Base-by-base conservation (phyloP, 2,888 invertebrate genomes). In the Tiliacea aurago region DNA sequence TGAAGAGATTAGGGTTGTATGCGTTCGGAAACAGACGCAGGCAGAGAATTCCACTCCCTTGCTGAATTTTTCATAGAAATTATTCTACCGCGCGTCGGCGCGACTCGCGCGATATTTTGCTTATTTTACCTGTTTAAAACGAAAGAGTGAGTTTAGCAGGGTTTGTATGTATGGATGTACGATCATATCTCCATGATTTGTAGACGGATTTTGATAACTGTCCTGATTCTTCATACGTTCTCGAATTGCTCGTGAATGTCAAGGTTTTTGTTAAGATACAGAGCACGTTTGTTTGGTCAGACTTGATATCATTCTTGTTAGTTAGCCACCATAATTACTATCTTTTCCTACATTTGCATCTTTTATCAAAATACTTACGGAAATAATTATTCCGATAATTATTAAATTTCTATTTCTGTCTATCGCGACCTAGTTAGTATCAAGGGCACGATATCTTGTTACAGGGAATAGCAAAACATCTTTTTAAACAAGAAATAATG, bases 401-500 rank as follows among this genome's bases (percentile, higher is more conserved):
- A 47, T 11, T n/a, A 33, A 10, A 61, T 64, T 64, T 64, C 33
- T 61, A 77, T 71, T 55, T 78, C 0, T 61, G 4, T 64, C 0
- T 67, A n/a, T 62, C 18, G 41, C 33, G 41, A 33, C 18, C n/a
- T 37, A 20, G 67, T n/a, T 45, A 20, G 56, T 41, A 41, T 49
- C 75, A 65, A 56, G 65, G 51, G 18, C 76, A 61, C 15, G 11
- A 10, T 66, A 66, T 62, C 51, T 62, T 73, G 45, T 80, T 62
- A 63, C 62, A 80, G 80, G 66, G 73, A 78, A 64, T 51, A 49
- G 62, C 51, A 51, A 56, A 73, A 62, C 45, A 33, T 62, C 51
- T 33, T 73, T 66, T 47, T 20, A 53, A 56, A 55, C 45, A 51
- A 80, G 80, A 73, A 45, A 56, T 53, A 80, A 74, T 80, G 80